These are phyloP conservation scores for Molothrus aeneus DNA, from an alignment of 2,797 vertebrate species.

Conservation along the genomic window DNA sequence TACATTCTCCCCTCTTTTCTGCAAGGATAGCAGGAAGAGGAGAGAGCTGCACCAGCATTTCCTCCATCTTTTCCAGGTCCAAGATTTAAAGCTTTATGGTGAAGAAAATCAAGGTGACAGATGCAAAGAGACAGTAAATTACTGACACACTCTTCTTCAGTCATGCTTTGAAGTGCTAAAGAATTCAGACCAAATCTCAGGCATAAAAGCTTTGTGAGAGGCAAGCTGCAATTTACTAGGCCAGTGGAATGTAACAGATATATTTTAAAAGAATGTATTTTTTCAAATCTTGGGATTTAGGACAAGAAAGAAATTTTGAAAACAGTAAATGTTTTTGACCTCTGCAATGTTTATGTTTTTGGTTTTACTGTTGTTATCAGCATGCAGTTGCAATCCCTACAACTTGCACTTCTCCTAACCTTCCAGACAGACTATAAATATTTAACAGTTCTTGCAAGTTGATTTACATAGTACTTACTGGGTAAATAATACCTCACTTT, in stretches of 20 bases:
- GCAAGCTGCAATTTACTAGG: constrained; percentile 27
- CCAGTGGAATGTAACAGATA: constrained; percentile 16
- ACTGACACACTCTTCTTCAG: constrained; percentile 57
- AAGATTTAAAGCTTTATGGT: constrained; percentile 60
- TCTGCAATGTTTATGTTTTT: neutral
- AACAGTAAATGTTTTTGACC: constrained; percentile 22
- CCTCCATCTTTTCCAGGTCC: constrained; percentile 29
- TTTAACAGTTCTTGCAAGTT: constrained; percentile 53
- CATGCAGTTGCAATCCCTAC: neutral
- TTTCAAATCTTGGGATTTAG: neutral
- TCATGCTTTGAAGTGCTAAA: constrained; percentile 70
- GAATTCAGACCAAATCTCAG: constrained; percentile 61
- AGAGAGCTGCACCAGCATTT: constrained; percentile 12
- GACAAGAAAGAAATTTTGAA: neutral
- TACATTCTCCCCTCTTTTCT: neutral
- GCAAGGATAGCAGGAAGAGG: neutral
- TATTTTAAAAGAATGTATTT: neutral
- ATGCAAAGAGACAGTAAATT: constrained; percentile 61
- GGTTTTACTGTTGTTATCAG: constrained; percentile 19
- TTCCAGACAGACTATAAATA: constrained; percentile 66
- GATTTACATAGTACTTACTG: constrained; percentile 60
- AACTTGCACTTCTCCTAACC: constrained; percentile 48
- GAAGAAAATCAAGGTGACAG: constrained; percentile 65
- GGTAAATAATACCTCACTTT: constrained; percentile 49
- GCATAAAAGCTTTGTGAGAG: constrained; percentile 50